Conservation (phyloP, 2,888 invertebrate genomes). For the Hypena proboscidalis region DNA sequence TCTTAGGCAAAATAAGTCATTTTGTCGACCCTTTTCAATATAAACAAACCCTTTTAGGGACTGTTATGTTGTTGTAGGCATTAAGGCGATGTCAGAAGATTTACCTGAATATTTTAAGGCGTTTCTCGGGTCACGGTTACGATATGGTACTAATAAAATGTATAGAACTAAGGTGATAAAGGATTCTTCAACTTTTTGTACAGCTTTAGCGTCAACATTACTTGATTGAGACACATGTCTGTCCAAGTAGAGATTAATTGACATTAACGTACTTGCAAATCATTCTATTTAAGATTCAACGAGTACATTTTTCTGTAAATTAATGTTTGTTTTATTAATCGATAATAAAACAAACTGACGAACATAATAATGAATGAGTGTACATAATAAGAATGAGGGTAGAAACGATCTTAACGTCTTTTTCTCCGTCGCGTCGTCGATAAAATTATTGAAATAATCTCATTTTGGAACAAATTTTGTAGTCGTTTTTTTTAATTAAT, state of each 20-base stretch:
- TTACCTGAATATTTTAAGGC: slow-evolving; percentile 26
- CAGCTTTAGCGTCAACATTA: slow-evolving; percentile 14
- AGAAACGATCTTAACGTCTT: too few species aligned
- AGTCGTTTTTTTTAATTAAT: too few species aligned
- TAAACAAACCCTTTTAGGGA: slow-evolving; percentile 21
- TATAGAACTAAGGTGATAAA: slow-evolving; percentile 9
- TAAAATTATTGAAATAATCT: too few species aligned
- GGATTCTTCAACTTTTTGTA: slow-evolving; percentile 11
- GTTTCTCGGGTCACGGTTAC: slow-evolving; percentile 30
- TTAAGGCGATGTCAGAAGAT: slow-evolving; percentile 16
- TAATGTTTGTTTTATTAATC: too few species aligned
- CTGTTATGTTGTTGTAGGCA: slow-evolving; percentile 14
- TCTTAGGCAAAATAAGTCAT: slow-evolving; percentile 28
- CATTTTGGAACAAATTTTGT: too few species aligned
- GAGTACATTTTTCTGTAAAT: too few species aligned
- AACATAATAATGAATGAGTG: too few species aligned
- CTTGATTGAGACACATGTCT: slow-evolving; percentile 12
- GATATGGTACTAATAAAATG: slow-evolving; percentile 21
- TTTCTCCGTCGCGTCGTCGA: too few species aligned
- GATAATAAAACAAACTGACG: too few species aligned
- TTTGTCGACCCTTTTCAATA: slow-evolving; percentile 19
- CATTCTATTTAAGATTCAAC: too few species aligned
- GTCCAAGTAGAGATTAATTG: slow-evolving; percentile 6
- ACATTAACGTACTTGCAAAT: slow-evolving; percentile 5
- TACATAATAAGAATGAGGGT: too few species aligned